Evolutionary conservation across 2,797 vertebrate genomes (phyloP).

Genomic region (Rhabdophis nuchalis): DNA sequence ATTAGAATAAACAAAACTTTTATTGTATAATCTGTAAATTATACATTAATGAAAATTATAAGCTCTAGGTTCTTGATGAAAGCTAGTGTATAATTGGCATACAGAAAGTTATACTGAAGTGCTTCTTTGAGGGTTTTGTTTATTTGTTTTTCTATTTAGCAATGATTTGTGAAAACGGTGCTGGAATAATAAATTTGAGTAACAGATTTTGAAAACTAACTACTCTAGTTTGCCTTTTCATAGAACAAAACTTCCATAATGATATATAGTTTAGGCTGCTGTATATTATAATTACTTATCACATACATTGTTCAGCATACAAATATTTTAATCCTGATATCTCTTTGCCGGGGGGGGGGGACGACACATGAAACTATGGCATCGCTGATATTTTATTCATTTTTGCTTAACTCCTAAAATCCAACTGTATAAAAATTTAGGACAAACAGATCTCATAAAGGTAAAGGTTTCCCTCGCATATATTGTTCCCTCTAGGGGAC

Average conservation of each 20-base stretch:
- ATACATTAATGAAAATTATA: not conserved
- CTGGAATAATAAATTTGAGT: not conserved
- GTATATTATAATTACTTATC: not conserved
- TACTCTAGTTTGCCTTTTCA: not conserved
- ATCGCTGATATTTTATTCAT: not conserved
- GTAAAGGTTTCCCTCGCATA: too few species aligned
- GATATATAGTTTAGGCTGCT: not conserved
- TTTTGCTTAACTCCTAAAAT: not conserved
- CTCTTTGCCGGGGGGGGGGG: not conserved
- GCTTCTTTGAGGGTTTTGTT: not conserved
- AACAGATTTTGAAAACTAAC: not conserved
- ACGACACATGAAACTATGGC: not conserved
- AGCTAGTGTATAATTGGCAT: not conserved
- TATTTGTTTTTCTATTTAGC: not conserved
- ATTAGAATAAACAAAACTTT: not conserved
- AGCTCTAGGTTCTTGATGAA: not conserved
- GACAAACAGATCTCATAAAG: not conserved
- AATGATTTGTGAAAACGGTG: not conserved
- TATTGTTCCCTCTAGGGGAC: too few species aligned
- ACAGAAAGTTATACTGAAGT: not conserved
- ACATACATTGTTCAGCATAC: not conserved
- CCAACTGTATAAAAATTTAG: not conserved
- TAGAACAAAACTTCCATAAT: not conserved
- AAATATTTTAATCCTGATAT: fast-evolving
- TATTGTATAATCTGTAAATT: not conserved